Evolutionary conservation across 2,797 vertebrate genomes (phyloP).

Genomic region (Odontamblyopus rebecca): DNA sequence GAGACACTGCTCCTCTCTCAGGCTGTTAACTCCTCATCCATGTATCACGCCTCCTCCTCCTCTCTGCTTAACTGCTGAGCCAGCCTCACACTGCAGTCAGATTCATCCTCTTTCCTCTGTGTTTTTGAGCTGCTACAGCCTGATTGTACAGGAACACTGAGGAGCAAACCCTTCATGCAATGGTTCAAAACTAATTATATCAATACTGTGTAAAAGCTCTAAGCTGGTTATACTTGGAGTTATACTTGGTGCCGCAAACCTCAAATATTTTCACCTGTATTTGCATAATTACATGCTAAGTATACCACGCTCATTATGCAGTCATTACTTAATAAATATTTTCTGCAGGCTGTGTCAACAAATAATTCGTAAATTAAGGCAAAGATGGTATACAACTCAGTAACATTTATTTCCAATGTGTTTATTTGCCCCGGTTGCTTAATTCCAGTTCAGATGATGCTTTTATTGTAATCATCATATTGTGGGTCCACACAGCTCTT

Average conservation of each 20-base stretch:
- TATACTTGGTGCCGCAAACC: not conserved
- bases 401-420: not conserved
- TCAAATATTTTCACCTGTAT: not conserved
- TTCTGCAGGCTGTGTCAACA: not conserved
- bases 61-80: slow-evolving; percentile 36
- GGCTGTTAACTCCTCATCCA: slow-evolving; percentile 25
- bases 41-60: slow-evolving; percentile 18
- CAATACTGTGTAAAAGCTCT: not conserved
- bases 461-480: not conserved
- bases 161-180: not conserved
- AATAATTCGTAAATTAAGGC: not conserved
- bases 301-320: not conserved
- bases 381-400: not conserved
- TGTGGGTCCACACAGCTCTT: not conserved
- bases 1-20: slow-evolving; percentile 18
- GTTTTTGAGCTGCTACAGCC: slow-evolving; percentile 27
- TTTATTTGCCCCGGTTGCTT: not conserved
- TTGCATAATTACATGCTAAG: not conserved
- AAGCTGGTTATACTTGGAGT: not conserved
- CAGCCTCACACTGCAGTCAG: slow-evolving; percentile 35
- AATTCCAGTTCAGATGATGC: not conserved
- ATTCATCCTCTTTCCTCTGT: slow-evolving; percentile 35
- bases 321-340: not conserved
- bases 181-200: not conserved
- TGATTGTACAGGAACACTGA: slow-evolving; percentile 19